phyloP scores from a whole-genome alignment of 2,113 vertebrate species.

The Sardina pilchardus region DNA sequence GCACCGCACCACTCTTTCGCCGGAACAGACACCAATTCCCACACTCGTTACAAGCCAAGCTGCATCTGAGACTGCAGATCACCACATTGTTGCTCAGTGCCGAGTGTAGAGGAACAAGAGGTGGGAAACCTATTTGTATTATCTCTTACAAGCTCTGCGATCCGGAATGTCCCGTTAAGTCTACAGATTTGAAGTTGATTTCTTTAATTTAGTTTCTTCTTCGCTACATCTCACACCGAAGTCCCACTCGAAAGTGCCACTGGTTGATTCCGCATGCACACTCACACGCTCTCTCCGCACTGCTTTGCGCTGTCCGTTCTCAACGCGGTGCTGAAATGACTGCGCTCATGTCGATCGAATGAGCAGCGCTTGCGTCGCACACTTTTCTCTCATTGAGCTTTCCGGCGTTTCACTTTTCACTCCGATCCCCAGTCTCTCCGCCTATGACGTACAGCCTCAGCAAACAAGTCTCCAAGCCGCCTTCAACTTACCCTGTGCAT shows the following conservation, averaged over 20 bases:
- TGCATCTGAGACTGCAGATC: conserved; percentile 59
- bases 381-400: conserved; percentile 27
- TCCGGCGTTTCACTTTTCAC: not conserved
- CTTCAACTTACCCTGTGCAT: not conserved
- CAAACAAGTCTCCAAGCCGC: conserved; percentile 17
- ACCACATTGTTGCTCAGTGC: conserved; percentile 22
- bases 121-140: not conserved
- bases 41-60: conserved; percentile 32
- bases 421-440: not conserved
- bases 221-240: not conserved
- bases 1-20: conserved; percentile 54
- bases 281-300: not conserved
- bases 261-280: conserved; percentile 34
- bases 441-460: not conserved
- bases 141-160: not conserved
- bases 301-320: conserved; percentile 24
- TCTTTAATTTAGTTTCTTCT: not conserved
- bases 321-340: conserved; percentile 26
- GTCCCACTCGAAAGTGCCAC: conserved; percentile 23
- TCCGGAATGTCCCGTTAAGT: not conserved
- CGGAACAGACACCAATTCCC: conserved; percentile 35
- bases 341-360: conserved; percentile 22
- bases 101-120: not conserved
- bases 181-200: not conserved
- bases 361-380: conserved; percentile 24